Evolutionary conservation across 2,113 vertebrate genomes (phyloP).

Genomic region (Corythornis madagascariensis): DNA sequence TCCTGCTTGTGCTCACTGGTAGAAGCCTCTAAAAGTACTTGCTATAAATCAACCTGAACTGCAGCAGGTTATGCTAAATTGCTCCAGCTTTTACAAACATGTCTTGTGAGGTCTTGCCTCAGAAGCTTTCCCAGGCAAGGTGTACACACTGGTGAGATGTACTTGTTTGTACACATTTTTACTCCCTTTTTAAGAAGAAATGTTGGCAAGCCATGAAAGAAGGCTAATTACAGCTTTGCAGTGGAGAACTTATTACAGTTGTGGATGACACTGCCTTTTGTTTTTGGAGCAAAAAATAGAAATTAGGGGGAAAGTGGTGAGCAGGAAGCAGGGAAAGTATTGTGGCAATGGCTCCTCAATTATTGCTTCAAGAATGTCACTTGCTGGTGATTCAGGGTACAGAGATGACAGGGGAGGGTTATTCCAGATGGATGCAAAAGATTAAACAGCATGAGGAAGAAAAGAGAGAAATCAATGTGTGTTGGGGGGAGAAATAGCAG

Average conservation of each 20-base stretch:
- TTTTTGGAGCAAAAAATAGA: constrained; percentile 56
- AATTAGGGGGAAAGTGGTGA: constrained; percentile 34
- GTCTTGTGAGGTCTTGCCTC: background rate
- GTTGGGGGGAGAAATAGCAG: background rate
- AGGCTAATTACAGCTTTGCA: constrained; percentile 56
- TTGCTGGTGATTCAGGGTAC: constrained; percentile 55
- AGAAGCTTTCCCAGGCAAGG: background rate
- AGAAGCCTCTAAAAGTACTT: background rate
- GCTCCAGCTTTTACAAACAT: background rate
- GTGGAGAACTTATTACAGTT: constrained; percentile 42
- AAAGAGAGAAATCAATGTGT: constrained; percentile 15
- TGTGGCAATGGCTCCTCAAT: constrained; percentile 53
- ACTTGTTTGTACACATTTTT: constrained; percentile 33
- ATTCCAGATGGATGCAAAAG: constrained; percentile 51
- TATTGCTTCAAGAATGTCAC: constrained; percentile 52
- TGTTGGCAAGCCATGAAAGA: constrained; percentile 44
- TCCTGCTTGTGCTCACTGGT: background rate
- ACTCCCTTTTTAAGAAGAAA: constrained; percentile 24
- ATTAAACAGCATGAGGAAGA: constrained; percentile 42
- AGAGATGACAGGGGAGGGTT: constrained; percentile 32
- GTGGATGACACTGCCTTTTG: constrained; percentile 59
- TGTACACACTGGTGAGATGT: background rate
- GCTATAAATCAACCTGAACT: background rate
- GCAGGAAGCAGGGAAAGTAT: constrained; percentile 12
- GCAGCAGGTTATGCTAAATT: background rate